These are phyloP conservation scores for Alviniconcha strummeri DNA, from an alignment of 2,888 invertebrate species.

Conservation along the genomic window DNA sequence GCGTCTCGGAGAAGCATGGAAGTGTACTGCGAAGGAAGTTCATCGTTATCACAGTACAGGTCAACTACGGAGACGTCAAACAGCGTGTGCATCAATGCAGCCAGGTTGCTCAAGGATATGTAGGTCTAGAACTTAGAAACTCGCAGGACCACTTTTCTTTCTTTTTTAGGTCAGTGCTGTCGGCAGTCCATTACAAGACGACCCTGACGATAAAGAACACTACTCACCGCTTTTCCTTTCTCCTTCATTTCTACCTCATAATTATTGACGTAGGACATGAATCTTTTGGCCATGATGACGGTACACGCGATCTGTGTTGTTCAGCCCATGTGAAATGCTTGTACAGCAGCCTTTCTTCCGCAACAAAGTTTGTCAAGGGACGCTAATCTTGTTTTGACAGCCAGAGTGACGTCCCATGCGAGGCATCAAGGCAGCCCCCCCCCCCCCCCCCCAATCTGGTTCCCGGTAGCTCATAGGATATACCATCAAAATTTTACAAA, in stretches of 20 bases:
- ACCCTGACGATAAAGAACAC: background rate
- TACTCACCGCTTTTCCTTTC: conserved; percentile 49
- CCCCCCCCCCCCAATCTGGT: background rate
- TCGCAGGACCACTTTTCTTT: background rate
- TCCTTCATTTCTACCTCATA: conserved; percentile 49
- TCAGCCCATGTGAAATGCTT: conserved; percentile 8
- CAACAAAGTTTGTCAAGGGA: conserved; percentile 13
- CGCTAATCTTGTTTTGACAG: background rate
- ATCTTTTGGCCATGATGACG: conserved; percentile 42
- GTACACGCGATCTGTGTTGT: background rate
- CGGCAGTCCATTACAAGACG: background rate
- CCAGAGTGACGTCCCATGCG: conserved; percentile 7
- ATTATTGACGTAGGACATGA: conserved; percentile 46
- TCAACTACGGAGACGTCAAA: too few species aligned
- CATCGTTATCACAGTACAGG: too few species aligned
- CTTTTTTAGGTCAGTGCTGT: background rate
- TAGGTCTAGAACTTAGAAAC: background rate
- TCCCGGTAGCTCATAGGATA: background rate
- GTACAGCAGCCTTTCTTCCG: conserved; percentile 3
- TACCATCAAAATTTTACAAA: background rate
- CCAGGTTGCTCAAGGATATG: background rate
- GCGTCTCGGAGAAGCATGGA: too few species aligned
- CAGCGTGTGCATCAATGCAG: too few species aligned
- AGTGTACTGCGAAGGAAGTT: too few species aligned
- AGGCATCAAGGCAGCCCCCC: background rate